Evolutionary conservation across 2,888 invertebrate genomes (phyloP), one percentile per base, ranked within the genome.

Genomic region (Rapana venosa): DNA sequence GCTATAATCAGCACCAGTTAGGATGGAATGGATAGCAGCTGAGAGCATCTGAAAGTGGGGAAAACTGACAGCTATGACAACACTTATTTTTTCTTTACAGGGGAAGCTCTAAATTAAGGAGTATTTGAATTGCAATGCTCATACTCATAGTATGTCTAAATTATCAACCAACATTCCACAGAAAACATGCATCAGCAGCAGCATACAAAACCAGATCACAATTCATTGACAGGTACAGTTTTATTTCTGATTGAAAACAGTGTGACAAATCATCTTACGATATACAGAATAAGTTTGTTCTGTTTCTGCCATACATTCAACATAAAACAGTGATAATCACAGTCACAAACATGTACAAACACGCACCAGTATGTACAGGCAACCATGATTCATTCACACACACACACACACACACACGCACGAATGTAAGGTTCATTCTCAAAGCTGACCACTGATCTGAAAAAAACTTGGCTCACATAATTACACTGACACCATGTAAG

Each of bases 231-330:
- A 36, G 26, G 36, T 83, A 83, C 81, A 47, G 15, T 35, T 83
- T 83, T 47, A 47, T 83, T 83, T 47, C 47, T 36, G 81, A 20
- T 83, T 36, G 47, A 83, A 83, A 83, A 36, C 47, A 6, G 84
- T 84, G 56, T 84, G 84, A 58, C 56, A 84, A 58, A 30, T 58
- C 58, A 15, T 58, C 22, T 58, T 58, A 26, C 26, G 13, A 36
- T 13, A 20, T 84, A 84, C 84, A 84, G 56, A 84, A 58, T 58
- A 56, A 58, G 56, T 84, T 58, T 84, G 56, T 84, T 58, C 58
- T 84, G 5, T 83, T 47, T 26, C 83, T 84, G 56, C 26, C 56
- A 58, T 15, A 36, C 84, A 58, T n/a, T 58, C 84, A 36, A 74
- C n/a, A n/a, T 13, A 79, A 35, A 79, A 32, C 1, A 79, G 32